Evolutionary conservation across 2,888 invertebrate genomes (phyloP).

Genomic region (Rotaria socialis): DNA sequence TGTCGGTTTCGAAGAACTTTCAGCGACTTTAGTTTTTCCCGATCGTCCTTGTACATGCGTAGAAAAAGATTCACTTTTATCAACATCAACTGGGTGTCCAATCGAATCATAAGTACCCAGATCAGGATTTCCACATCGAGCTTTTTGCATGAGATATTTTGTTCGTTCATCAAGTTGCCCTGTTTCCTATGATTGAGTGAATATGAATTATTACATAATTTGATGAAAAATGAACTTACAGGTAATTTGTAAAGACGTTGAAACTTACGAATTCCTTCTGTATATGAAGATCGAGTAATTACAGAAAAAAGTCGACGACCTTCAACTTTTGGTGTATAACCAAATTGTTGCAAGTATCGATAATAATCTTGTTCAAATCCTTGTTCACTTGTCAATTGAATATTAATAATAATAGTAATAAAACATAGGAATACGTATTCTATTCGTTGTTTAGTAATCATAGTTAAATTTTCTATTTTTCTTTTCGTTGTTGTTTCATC

Average conservation of each 20-base stretch:
- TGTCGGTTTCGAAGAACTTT: not conserved
- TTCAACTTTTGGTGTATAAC: slow-evolving; percentile 20
- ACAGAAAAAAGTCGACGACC: not conserved
- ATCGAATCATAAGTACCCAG: not conserved
- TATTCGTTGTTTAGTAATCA: not conserved
- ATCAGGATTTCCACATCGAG: slow-evolving; percentile 34
- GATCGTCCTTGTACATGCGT: not conserved
- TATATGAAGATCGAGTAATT: not conserved
- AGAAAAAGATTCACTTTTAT: not conserved
- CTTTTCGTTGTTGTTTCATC: not conserved
- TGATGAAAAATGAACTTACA: not conserved
- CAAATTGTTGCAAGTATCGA: slow-evolving; percentile 31
- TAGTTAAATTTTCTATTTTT: not conserved
- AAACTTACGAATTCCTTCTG: not conserved
- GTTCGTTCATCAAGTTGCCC: not conserved
- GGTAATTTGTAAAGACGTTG: slow-evolving; percentile 16
- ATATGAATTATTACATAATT: not conserved
- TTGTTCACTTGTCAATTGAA: not conserved
- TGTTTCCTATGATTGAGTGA: not conserved
- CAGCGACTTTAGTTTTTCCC: not conserved
- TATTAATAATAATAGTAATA: not conserved
- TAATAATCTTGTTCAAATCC: not conserved
- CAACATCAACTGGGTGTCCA: not conserved
- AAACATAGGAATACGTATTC: not conserved
- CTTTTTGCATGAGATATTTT: not conserved